Conservation (phyloP, 2,888 invertebrate species). For the Nemotelus nigrinus region DNA sequence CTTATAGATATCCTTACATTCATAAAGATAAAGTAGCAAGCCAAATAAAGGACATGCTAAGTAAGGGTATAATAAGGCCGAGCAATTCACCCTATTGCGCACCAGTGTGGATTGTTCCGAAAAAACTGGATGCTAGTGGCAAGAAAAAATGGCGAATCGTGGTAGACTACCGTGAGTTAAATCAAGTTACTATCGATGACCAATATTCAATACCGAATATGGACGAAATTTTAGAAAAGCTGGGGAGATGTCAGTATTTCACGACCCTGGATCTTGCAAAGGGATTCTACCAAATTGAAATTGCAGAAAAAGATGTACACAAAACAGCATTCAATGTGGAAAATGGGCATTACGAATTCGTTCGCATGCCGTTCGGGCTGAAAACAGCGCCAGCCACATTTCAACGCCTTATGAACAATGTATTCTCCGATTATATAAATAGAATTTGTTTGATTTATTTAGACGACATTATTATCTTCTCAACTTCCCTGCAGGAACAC, state of each 20-base stretch:
- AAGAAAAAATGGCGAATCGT: slow-evolving; percentile 36
- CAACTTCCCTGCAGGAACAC: slow-evolving; percentile 55
- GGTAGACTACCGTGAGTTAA: slow-evolving; percentile 19
- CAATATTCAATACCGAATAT: slow-evolving; percentile 21
- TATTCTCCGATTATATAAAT: slow-evolving; percentile 52
- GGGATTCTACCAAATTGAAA: slow-evolving; percentile 46
- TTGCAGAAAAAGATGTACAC: neutral
- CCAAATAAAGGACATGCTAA: slow-evolving; percentile 12
- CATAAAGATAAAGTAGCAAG: slow-evolving; percentile 16
- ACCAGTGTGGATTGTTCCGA: slow-evolving; percentile 25
- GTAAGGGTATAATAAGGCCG: neutral
- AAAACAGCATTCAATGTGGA: slow-evolving; percentile 55
- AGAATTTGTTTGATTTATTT: slow-evolving; percentile 56
- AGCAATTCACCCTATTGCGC: slow-evolving; percentile 23
- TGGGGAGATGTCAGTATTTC: slow-evolving; percentile 42
- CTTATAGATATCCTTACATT: slow-evolving; percentile 14
- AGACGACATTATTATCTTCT: slow-evolving; percentile 57
- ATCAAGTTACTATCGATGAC: slow-evolving; percentile 20
- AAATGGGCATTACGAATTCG: slow-evolving; percentile 47
- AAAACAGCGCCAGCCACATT: slow-evolving; percentile 49
- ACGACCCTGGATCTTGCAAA: slow-evolving; percentile 35
- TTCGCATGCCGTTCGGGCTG: slow-evolving; percentile 47
- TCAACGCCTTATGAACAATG: slow-evolving; percentile 52
- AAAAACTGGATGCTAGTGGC: slow-evolving; percentile 14
- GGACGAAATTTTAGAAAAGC: slow-evolving; percentile 46